Evolutionary conservation across 2,113 vertebrate genomes (phyloP).

Genomic region (Halcyon senegalensis): DNA sequence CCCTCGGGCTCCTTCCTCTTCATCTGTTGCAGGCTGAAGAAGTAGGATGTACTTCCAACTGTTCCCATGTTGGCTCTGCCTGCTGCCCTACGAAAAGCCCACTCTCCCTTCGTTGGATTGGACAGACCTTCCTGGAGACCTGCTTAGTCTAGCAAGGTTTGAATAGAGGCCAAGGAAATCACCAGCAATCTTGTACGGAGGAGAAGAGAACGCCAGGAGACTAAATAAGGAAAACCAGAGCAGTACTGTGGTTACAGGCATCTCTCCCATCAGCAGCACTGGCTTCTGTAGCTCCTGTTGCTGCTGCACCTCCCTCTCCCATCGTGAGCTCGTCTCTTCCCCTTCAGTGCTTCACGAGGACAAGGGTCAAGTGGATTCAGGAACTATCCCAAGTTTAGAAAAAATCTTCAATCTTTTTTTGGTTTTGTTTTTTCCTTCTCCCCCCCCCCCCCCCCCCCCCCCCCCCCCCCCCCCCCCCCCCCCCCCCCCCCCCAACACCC

Average conservation of each 20-base stretch:
- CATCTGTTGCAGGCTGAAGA: not conserved
- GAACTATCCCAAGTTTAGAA: not conserved
- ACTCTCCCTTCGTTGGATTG: not conserved
- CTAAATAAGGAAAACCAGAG: not conserved
- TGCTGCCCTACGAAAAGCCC: not conserved
- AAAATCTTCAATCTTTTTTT: not conserved
- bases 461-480: no score
- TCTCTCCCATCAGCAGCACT: not conserved
- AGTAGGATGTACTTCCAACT: fast-evolving
- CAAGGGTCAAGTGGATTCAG: not conserved
- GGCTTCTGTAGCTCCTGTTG: not conserved
- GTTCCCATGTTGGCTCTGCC: not conserved
- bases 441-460: no score
- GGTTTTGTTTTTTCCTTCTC: not conserved
- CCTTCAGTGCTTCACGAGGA: not conserved
- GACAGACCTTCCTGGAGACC: not conserved
- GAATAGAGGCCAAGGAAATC: not conserved
- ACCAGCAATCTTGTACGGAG: not conserved
- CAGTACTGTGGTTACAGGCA: not conserved
- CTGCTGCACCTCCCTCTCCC: not conserved
- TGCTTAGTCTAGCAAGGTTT: not conserved
- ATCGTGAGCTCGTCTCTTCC: not conserved
- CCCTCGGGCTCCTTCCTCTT: not conserved
- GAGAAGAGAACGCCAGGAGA: not conserved
- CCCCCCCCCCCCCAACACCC: no score